A percentile compares a stretch with the other conserved stretches of the same genome.
These are phyloP conservation scores for Dreissena rostriformis DNA, from an alignment of 1,140 invertebrate species.

Conservation along the genomic window DNA sequence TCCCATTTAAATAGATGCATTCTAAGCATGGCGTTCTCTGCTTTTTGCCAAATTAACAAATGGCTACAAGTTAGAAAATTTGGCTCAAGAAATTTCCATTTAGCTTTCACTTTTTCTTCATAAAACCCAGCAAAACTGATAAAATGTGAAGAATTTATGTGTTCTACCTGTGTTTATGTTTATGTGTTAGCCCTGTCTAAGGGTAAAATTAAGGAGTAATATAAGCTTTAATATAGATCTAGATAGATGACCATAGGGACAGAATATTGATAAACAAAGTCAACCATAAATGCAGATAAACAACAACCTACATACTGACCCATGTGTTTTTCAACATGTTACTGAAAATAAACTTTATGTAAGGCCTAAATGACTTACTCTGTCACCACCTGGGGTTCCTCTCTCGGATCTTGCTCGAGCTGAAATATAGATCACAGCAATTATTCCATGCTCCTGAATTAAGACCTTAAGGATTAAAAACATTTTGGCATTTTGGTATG, in stretches of 20 bases:
- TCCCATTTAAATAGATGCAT: no score
- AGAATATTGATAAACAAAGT: not conserved
- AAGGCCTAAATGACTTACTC: conserved; percentile 7
- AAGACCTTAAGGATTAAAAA: no score
- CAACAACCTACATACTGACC: not conserved
- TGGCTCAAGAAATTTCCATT: no score
- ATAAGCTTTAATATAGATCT: not conserved
- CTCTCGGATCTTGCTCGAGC: conserved; percentile 46
- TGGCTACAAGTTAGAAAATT: no score
- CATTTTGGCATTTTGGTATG: no score
- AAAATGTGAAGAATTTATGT: no score
- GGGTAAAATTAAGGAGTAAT: not conserved
- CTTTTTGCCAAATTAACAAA: no score
- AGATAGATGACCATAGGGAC: not conserved
- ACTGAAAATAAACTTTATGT: not conserved
- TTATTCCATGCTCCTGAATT: no score
- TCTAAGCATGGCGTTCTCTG: no score
- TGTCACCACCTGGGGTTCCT: conserved; percentile 29
- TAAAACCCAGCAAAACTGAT: no score
- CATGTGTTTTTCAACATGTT: not conserved
- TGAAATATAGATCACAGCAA: conserved; percentile 9
- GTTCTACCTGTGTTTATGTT: no score
- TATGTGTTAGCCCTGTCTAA: not conserved
- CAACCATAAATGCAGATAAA: not conserved
- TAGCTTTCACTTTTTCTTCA: no score